Conservation (phyloP, 1,140 invertebrate genomes). For the Pararge aegeria region DNA sequence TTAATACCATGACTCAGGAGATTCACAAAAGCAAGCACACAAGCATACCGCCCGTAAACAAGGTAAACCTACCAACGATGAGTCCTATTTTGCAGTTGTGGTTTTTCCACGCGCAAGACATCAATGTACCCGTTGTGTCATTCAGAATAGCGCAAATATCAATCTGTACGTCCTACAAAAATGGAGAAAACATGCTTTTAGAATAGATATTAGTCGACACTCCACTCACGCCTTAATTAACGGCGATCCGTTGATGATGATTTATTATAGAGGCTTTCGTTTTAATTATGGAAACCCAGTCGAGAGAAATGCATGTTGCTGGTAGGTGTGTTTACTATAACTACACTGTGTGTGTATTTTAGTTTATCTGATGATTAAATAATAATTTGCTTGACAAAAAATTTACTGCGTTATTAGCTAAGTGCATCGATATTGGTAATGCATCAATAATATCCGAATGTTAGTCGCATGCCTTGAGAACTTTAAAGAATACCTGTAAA, state of each 20-base stretch:
- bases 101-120: conserved; percentile 99
- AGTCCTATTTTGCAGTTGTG: conserved; percentile 95
- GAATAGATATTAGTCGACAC: conserved; percentile 30
- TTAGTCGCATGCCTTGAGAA: too few species aligned
- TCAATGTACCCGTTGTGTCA: conserved; percentile 98
- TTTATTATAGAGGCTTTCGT: conserved; percentile 54
- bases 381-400: too few species aligned
- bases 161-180: conserved; percentile 92
- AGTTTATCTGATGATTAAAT: too few species aligned
- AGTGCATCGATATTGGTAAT: too few species aligned
- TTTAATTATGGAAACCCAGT: conserved; percentile 21
- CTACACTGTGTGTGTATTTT: background rate
- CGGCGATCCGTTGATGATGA: conserved; percentile 61
- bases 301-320: conserved; percentile 2
- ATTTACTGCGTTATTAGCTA: too few species aligned
- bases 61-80: conserved; percentile 89
- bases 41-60: conserved; percentile 38
- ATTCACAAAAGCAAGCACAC: conserved; percentile 16
- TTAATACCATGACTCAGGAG: background rate
- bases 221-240: conserved; percentile 11
- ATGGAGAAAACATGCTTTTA: conserved; percentile 69
- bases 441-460: too few species aligned
- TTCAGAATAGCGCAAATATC: conserved; percentile 98
- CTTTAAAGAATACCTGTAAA: too few species aligned
- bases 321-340: background rate